Conservation (phyloP, 2,888 invertebrate species). For the Orgyia antiqua region DNA sequence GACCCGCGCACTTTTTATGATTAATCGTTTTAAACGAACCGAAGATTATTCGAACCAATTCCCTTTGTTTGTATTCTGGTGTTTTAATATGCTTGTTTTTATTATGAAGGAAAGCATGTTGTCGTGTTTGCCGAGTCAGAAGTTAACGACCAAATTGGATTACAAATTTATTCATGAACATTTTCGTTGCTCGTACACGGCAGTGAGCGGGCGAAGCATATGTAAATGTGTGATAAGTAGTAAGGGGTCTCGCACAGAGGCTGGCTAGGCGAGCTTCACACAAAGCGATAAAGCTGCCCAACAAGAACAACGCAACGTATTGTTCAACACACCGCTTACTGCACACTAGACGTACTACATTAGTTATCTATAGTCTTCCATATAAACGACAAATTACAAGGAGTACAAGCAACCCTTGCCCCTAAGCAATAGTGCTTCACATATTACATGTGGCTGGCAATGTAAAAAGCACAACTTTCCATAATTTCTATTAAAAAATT, state of each 20-base stretch:
- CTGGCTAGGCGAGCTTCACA: conserved; percentile 19
- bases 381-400: too few species aligned
- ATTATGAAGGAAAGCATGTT: conserved; percentile 40
- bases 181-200: conserved; percentile 70
- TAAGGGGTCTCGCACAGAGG: conserved; percentile 46
- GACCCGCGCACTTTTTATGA: conserved; percentile 69
- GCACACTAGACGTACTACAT: too few species aligned
- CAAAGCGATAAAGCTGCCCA: conserved; percentile 38
- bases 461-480: too few species aligned
- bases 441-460: too few species aligned
- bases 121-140: conserved; percentile 51
- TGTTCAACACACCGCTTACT: neutral
- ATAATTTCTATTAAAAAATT: too few species aligned
- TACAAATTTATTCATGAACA: conserved; percentile 76
- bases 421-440: too few species aligned
- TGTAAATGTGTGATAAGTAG: conserved; percentile 74
- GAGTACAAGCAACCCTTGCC: too few species aligned
- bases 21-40: conserved; percentile 61
- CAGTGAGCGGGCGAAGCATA: conserved; percentile 62
- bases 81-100: conserved; percentile 49
- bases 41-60: conserved; percentile 60
- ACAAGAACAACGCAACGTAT: conserved; percentile 36
- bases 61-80: conserved; percentile 42
- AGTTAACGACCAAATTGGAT: conserved; percentile 70
- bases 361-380: too few species aligned